Conservation (phyloP, 1,140 invertebrate species). For the Hestina assimilis region DNA sequence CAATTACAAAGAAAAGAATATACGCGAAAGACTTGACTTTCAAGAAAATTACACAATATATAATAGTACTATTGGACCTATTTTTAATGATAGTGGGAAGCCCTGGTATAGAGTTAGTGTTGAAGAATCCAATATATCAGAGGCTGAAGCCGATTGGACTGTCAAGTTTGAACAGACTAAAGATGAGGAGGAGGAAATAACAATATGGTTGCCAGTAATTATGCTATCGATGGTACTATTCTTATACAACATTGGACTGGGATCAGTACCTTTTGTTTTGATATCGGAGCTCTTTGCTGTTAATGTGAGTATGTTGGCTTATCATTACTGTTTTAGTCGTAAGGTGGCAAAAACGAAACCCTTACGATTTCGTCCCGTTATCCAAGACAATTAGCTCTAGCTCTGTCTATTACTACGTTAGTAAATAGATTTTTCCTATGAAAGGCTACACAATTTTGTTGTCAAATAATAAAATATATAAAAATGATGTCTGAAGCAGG, state of each 20-base stretch:
- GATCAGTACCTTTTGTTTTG: constrained; percentile 68
- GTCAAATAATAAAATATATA: too few relatives aligned
- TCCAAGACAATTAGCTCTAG: too few relatives aligned
- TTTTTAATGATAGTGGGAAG: constrained; percentile 27
- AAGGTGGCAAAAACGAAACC: too few relatives aligned
- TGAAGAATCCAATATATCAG: constrained; percentile 28
- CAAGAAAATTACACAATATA: constrained; percentile 35
- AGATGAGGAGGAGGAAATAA: constrained; percentile 29
- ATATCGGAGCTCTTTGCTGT: constrained; percentile 65
- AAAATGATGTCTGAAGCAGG: too few relatives aligned
- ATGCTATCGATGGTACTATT: constrained; percentile 59
- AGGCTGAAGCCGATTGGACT: constrained; percentile 21
- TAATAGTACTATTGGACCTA: constrained; percentile 28
- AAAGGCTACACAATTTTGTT: too few relatives aligned
- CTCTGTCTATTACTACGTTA: too few relatives aligned
- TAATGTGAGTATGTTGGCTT: constrained; percentile 71
- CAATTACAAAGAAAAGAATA: constrained; percentile 41
- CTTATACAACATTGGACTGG: constrained; percentile 68
- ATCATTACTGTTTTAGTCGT: too few relatives aligned
- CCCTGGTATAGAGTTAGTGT: constrained; percentile 37
- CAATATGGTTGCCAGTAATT: constrained; percentile 53
- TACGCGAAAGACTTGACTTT: constrained; percentile 38
- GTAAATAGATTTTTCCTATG: too few relatives aligned
- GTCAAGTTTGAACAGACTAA: constrained; percentile 39
- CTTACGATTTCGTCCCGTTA: too few relatives aligned